A percentile compares a stretch with the other conserved stretches of the same genome.
phyloP scores from a whole-genome alignment of 2,113 vertebrate genomes.

The Odobenus rosmarus region DNA sequence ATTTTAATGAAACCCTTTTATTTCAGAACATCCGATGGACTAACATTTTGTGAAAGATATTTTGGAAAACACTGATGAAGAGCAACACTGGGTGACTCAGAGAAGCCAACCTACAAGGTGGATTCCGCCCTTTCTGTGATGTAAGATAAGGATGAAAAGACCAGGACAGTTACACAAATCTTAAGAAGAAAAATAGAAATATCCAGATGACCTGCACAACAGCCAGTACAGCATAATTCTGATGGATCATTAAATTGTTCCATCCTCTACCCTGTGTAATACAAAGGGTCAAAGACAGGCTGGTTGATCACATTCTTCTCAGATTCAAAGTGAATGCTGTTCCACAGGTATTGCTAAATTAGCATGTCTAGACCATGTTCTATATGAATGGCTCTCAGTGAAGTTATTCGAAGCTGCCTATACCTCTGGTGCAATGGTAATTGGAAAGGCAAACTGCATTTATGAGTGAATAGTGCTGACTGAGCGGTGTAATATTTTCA shows the following conservation, averaged over 20 bases:
- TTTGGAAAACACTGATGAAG: not conserved
- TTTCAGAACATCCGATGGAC: not conserved
- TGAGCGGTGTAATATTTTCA: not conserved
- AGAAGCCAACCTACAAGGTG: not conserved
- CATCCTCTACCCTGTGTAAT: not conserved
- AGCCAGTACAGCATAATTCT: not conserved
- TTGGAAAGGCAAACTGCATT: constrained; percentile 29
- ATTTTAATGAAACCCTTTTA: not conserved
- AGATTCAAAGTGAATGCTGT: not conserved
- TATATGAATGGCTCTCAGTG: not conserved
- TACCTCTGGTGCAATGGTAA: not conserved
- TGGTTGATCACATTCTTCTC: not conserved
- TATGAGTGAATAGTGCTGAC: not conserved
- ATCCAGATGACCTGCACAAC: not conserved
- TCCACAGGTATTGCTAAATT: not conserved
- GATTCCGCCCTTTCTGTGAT: not conserved
- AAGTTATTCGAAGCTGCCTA: not conserved
- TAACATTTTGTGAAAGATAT: not conserved
- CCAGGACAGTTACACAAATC: not conserved
- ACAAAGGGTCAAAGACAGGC: not conserved
- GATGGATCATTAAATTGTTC: not conserved
- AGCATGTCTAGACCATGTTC: not conserved
- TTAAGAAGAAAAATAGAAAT: constrained; percentile 6
- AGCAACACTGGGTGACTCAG: not conserved
- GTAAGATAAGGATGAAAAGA: not conserved